These are phyloP conservation scores for Hesperophylax magnus DNA, from an alignment of 1,140 invertebrate genomes.

Conservation along the genomic window DNA sequence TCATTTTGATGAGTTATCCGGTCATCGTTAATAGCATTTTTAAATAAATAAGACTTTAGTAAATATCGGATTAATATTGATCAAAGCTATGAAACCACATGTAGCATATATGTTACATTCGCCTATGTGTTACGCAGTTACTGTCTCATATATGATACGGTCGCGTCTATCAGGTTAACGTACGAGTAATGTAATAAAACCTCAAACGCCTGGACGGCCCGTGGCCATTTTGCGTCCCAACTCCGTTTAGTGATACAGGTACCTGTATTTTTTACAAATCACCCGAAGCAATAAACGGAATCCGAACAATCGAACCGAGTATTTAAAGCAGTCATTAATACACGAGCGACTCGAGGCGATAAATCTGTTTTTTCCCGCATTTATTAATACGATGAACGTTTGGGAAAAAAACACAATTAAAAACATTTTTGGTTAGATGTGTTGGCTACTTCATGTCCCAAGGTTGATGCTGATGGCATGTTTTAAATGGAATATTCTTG, in stretches of 20 bases:
- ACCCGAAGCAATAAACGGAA: conserved; percentile 6
- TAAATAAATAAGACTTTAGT: too few species aligned
- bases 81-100: too few species aligned
- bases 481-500: too few species aligned
- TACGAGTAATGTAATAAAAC: background rate
- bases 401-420: conserved; percentile 13
- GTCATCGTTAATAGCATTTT: too few species aligned
- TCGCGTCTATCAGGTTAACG: background rate
- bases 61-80: too few species aligned
- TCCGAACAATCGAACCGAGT: conserved; percentile 11
- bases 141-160: too few species aligned
- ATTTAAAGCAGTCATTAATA: conserved; percentile 20
- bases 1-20: too few species aligned
- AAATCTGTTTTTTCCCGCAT: background rate
- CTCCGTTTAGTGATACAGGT: background rate
- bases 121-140: too few species aligned
- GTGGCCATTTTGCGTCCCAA: background rate
- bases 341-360: background rate
- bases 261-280: background rate
- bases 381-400: background rate
- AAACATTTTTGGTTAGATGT: background rate
- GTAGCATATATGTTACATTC: too few species aligned
- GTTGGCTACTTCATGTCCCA: background rate
- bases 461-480: background rate
- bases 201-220: background rate